Conservation (phyloP, 2,797 vertebrate genomes). For the Neoniphon sammara region DNA sequence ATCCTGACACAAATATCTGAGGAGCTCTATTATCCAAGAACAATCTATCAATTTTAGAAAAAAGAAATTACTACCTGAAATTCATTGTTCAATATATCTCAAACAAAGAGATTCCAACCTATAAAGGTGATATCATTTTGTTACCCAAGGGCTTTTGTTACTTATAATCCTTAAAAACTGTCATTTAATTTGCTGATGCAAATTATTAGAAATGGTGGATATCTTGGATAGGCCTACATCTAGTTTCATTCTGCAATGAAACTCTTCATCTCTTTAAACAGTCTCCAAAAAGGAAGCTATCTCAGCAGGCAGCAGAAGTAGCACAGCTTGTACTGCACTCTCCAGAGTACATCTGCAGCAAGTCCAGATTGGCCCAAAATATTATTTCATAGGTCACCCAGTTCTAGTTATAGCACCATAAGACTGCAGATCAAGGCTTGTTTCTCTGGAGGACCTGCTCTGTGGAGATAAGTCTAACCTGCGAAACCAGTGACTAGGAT, state of each 20-base stretch:
- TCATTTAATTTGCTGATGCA: not conserved
- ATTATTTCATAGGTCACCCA: slow-evolving; percentile 79
- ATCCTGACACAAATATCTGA: no score
- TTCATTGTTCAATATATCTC: no score
- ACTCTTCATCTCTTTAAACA: slow-evolving; percentile 18
- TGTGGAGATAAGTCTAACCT: slow-evolving; percentile 23
- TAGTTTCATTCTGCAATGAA: not conserved
- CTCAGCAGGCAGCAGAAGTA: slow-evolving; percentile 66
- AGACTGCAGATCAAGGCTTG: slow-evolving; percentile 53
- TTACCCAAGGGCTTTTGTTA: not conserved
- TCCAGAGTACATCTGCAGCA: slow-evolving; percentile 67
- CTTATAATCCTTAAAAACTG: not conserved
- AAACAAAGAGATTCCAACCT: no score
- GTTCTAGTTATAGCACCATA: slow-evolving; percentile 74
- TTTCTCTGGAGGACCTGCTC: slow-evolving; percentile 36
- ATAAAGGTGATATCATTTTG: no score
- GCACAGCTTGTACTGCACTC: slow-evolving; percentile 67
- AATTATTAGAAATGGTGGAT: not conserved
- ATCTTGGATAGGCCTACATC: no score
- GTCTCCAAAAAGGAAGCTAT: slow-evolving; percentile 39
- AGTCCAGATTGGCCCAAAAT: slow-evolving; percentile 77
- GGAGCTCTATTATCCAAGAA: no score
- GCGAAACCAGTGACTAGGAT: slow-evolving; percentile 36
- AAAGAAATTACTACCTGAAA: no score
- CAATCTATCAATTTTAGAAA: no score